Evolutionary conservation across 2,113 vertebrate genomes (phyloP), one percentile per base, ranked within the genome.

Genomic region (Salvator merianae): DNA sequence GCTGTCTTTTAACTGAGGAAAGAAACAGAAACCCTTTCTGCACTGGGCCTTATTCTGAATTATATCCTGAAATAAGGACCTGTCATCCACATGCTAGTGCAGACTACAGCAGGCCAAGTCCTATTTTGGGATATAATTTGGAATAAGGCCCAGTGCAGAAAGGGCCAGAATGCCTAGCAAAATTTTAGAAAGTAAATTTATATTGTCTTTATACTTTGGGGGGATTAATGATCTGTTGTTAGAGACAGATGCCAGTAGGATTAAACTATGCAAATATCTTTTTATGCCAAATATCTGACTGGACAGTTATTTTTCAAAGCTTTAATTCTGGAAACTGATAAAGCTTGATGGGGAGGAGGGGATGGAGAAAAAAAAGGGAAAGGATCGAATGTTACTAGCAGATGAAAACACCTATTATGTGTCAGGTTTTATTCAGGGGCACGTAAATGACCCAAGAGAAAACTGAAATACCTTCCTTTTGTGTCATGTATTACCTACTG

Each of bases 401-500:
- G 77, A 65, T 83, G 76, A 38, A 79, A 85, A 77, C 14, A 50
- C 81, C 7, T 40, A 84, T 84, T 72, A 59, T 78, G 85, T 86
- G 71, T 69, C 68, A 40, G 34, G 5, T 84, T 84, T 93, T 93
- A 77, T 87, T 79, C 87, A 59, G 86, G 87, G 85, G 77, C 85
- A 92, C 92, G 79, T 85, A 92, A 90, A 81, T 84, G 82, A 80
- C 47, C 85, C 43, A 91, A 88, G 80, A 68, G 73, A 73, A 84
- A 83, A 5, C 34, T 86, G 53, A 81, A 70, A 81, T 84, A 88
- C 91, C 85, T 88, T 86, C 40, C 22, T 84, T 79, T 86, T 63
- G 77, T 9, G 6, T 77, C 47, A 43, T 1, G 0, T 47, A 85
- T 53, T 70, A 89, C 65, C 81, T 84, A 86, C 80, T 95, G 87